Percentiles rank a stretch among this genome's conserved stretches.
These are phyloP conservation scores for Schizaphis graminum DNA, from an alignment of 2,888 invertebrate species.

Conservation along the genomic window DNA sequence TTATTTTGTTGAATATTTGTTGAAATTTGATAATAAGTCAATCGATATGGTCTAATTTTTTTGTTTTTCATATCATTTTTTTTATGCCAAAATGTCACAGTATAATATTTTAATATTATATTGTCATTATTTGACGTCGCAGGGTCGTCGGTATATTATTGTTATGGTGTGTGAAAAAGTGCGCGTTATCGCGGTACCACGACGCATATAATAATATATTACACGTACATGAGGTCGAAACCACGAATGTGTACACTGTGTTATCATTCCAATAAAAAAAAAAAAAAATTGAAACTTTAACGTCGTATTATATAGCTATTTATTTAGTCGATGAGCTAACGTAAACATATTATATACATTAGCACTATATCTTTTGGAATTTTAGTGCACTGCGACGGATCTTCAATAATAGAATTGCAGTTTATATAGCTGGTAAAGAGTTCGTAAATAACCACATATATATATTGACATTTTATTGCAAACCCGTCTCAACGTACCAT, in stretches of 20 bases:
- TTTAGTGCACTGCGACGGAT: not conserved
- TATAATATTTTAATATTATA: not conserved
- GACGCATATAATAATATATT: not conserved
- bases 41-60: not conserved
- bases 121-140: not conserved
- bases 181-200: not conserved
- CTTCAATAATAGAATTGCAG: not conserved
- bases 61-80: not conserved
- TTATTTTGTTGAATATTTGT: not conserved
- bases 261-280: not conserved
- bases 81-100: not conserved
- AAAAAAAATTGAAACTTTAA: not conserved
- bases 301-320: slow-evolving; percentile 5
- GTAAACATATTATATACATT: not conserved
- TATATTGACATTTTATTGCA: not conserved
- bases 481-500: not conserved
- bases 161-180: not conserved
- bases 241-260: not conserved
- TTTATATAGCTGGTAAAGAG: not conserved
- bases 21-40: not conserved
- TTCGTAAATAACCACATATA: not conserved
- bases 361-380: not conserved
- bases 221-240: not conserved
- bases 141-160: not conserved
- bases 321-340: not conserved